Conservation (phyloP, 2,888 invertebrate species). For the Blastobasis lacticolella region DNA sequence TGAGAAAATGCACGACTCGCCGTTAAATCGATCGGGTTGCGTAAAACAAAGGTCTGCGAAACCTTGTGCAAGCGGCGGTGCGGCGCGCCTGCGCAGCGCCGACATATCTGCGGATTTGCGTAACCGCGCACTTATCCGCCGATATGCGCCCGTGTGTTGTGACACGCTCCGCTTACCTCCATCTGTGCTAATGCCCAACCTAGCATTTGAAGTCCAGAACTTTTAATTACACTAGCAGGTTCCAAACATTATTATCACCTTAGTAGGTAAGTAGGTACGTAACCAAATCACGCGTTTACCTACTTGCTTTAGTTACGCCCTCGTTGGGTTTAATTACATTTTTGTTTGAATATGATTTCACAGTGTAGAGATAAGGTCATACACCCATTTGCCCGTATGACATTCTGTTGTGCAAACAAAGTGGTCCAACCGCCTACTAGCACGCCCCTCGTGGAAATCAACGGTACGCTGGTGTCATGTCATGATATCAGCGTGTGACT, state of each 20-base stretch:
- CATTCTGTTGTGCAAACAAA: neutral
- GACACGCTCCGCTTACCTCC: constrained; percentile 59
- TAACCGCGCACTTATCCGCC: constrained; percentile 71
- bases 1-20: constrained; percentile 68
- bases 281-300: too few species aligned
- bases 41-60: constrained; percentile 74
- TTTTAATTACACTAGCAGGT: neutral
- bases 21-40: constrained; percentile 72
- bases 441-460: constrained; percentile 35
- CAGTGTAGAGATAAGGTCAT: too few species aligned
- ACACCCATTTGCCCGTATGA: too few species aligned
- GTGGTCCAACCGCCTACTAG: constrained; percentile 9
- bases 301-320: too few species aligned
- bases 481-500: constrained; percentile 61
- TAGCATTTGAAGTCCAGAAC: constrained; percentile 2
- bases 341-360: too few species aligned
- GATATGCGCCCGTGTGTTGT: constrained; percentile 64
- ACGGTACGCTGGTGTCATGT: constrained; percentile 34
- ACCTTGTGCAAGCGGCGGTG: constrained; percentile 73
- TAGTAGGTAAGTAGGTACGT: neutral
- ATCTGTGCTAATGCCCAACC: constrained; percentile 30
- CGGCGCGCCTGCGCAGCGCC: constrained; percentile 52
- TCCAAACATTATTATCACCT: neutral
- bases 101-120: constrained; percentile 74
- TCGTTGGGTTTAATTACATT: too few species aligned